Evolutionary conservation across 2,113 vertebrate genomes (phyloP).

Genomic region (Atlantisia rogersi): DNA sequence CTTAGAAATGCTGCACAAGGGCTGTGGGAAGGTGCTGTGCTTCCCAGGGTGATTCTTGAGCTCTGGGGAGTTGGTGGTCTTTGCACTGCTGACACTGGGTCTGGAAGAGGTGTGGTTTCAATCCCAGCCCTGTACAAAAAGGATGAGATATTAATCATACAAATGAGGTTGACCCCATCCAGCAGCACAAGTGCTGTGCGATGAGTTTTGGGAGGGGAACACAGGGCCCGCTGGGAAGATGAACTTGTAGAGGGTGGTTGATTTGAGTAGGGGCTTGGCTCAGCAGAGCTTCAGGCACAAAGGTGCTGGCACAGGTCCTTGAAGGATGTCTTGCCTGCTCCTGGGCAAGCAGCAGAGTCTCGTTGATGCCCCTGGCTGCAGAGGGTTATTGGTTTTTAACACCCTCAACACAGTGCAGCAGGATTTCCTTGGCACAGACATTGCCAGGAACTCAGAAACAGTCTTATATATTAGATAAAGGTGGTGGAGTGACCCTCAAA

Average conservation of each 20-base stretch:
- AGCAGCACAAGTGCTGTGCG: background rate
- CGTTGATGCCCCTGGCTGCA: background rate
- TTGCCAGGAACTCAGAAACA: background rate
- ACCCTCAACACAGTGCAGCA: background rate
- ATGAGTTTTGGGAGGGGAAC: background rate
- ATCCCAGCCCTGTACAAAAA: background rate
- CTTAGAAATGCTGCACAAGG: slow-evolving; percentile 11
- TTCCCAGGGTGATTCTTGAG: background rate
- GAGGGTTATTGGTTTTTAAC: background rate
- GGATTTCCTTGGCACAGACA: background rate
- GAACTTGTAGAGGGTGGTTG: background rate
- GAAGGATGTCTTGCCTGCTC: background rate
- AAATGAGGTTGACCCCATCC: background rate
- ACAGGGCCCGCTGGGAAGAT: background rate
- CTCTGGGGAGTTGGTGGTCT: background rate
- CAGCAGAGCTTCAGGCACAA: background rate
- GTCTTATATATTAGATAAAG: background rate
- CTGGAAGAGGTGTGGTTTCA: background rate
- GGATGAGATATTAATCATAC: background rate
- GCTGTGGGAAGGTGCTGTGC: background rate
- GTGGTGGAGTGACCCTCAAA: background rate
- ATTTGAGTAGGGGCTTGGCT: background rate
- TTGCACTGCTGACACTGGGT: background rate
- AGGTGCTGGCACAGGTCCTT: background rate
- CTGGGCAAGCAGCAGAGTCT: background rate